Conservation (phyloP, 2,888 invertebrate genomes). For the Ashinkailepas kermadecensis region DNA sequence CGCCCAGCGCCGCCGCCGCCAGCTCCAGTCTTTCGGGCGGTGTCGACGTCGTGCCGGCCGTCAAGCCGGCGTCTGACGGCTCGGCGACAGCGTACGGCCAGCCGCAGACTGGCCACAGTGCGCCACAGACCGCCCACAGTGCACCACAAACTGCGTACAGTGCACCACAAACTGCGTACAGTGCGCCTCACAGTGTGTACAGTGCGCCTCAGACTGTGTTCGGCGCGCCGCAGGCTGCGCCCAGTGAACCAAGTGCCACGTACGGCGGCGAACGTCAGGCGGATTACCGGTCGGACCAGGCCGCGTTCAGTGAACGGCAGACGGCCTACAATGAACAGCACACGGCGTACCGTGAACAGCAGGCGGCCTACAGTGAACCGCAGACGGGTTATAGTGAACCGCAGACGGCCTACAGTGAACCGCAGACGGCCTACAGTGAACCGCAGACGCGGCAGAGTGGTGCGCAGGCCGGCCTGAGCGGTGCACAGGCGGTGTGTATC, state of each 20-base stretch:
- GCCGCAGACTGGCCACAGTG: conserved; percentile 40
- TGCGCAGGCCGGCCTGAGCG: background rate
- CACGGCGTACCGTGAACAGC: background rate
- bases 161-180: conserved; percentile 39
- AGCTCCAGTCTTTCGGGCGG: background rate
- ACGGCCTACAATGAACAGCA: background rate
- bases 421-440: background rate
- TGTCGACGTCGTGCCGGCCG: conserved; percentile 35
- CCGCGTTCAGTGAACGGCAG: no score
- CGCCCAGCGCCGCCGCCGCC: conserved; percentile 34
- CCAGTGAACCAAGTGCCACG: no score
- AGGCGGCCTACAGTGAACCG: background rate
- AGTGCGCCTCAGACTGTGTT: conserved; percentile 40
- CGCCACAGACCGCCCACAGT: conserved; percentile 43
- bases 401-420: background rate
- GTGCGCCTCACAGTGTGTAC: conserved; percentile 43
- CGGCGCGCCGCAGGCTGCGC: no score
- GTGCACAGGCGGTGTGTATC: conserved; percentile 35
- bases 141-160: conserved; percentile 38
- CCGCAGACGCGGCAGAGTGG: background rate
- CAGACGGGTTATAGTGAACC: background rate
- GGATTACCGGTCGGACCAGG: background rate
- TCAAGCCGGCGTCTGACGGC: conserved; percentile 33
- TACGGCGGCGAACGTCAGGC: background rate
- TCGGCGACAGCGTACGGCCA: conserved; percentile 32